Conservation (phyloP, 1,140 invertebrate genomes). For the Melanaphis sacchari region DNA sequence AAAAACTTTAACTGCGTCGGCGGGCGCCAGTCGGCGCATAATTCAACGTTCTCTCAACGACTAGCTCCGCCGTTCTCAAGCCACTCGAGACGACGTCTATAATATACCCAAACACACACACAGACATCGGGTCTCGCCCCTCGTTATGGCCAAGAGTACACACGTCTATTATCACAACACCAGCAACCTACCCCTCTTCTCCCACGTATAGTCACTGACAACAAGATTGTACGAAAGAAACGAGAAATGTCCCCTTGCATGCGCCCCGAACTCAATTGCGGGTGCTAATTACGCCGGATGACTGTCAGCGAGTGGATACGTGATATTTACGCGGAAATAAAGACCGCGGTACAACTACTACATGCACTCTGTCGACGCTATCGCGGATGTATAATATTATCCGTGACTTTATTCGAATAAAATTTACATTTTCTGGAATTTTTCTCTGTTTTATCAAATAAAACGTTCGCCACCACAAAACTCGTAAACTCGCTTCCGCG, state of each 20-base stretch:
- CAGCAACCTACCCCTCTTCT: neutral
- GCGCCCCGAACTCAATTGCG: neutral
- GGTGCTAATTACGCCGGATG: neutral
- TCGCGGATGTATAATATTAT: too few relatives aligned
- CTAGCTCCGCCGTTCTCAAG: neutral
- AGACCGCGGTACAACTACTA: neutral
- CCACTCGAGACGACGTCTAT: constrained; percentile 30
- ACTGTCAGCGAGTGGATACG: neutral
- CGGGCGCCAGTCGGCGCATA: neutral
- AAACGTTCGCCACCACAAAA: neutral
- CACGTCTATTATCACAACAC: neutral
- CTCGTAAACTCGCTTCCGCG: neutral
- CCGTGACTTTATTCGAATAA: neutral
- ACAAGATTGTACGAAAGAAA: neutral
- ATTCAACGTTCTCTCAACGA: constrained; percentile 5
- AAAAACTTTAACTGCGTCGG: neutral
- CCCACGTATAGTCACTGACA: neutral
- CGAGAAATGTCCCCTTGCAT: neutral
- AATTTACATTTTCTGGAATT: neutral
- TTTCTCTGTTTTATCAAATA: neutral
- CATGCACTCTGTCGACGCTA: too few relatives aligned
- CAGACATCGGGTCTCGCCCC: neutral
- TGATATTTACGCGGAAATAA: neutral
- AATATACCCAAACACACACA: neutral
- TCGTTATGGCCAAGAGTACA: neutral